Evolutionary conservation across 2,113 vertebrate species (phyloP).

Genomic region (Gallinago media): DNA sequence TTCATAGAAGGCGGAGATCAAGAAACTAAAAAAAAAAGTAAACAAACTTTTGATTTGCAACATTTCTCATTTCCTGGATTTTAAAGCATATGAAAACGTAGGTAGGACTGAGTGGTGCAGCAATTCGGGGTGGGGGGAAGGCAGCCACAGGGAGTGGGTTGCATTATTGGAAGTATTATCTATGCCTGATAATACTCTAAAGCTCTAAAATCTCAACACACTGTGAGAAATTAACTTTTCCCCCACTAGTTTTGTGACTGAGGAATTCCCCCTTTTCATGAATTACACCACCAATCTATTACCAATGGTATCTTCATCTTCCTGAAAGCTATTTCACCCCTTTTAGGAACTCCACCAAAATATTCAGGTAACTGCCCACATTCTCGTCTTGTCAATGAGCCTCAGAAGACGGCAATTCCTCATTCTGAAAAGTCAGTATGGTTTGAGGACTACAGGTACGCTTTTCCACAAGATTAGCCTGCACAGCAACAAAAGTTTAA

Average conservation of each 20-base stretch:
- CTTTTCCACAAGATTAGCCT: neutral
- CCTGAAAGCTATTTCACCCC: neutral
- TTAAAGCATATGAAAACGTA: neutral
- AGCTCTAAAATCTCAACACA: neutral
- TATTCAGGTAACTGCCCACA: neutral
- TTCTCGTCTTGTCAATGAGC: neutral
- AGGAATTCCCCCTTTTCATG: neutral
- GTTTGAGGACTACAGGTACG: neutral
- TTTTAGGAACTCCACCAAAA: neutral
- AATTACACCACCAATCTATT: neutral
- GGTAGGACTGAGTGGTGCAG: neutral
- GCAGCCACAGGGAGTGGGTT: accelerated
- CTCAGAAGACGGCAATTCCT: neutral
- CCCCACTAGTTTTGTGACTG: neutral
- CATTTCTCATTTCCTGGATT: neutral
- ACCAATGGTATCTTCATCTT: neutral
- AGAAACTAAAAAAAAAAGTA: neutral
- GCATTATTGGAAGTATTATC: neutral
- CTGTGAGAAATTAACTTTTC: neutral
- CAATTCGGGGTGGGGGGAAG: neutral
- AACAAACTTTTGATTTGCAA: neutral
- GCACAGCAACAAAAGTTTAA: neutral
- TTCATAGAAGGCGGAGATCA: neutral
- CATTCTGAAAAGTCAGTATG: neutral
- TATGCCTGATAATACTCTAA: neutral